phyloP scores from a whole-genome alignment of 2,113 vertebrate genomes.

The Zonotrichia leucophrys region DNA sequence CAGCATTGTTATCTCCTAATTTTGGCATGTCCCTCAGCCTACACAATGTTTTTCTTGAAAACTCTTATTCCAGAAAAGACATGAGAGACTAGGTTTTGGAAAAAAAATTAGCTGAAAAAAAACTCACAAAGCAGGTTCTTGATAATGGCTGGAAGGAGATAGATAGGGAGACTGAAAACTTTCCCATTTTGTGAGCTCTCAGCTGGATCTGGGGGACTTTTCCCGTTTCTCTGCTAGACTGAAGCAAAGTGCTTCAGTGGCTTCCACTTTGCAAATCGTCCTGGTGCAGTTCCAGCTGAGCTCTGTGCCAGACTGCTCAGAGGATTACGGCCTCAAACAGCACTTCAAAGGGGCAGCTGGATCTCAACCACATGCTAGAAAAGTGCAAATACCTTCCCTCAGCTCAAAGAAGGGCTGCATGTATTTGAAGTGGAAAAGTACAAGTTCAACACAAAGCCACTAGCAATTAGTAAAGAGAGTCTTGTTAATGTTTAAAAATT shows the following conservation, averaged over 20 bases:
- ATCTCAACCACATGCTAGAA: not conserved
- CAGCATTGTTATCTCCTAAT: not conserved
- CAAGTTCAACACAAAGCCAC: not conserved
- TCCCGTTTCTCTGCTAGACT: not conserved
- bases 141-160: not conserved
- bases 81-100: not conserved
- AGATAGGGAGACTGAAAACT: not conserved
- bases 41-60: not conserved
- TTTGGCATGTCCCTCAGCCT: not conserved
- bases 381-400: not conserved
- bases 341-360: conserved; percentile 5
- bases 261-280: not conserved
- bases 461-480: not conserved
- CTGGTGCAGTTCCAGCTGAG: not conserved
- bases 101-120: not conserved
- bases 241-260: not conserved
- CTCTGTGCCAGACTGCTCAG: not conserved
- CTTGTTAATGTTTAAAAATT: not conserved
- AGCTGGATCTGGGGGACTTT: not conserved
- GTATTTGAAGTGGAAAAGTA: not conserved
- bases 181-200: not conserved
- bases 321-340: not conserved
- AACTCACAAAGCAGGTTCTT: not conserved
- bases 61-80: not conserved
- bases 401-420: not conserved